A percentile compares a stretch with the other conserved stretches of the same genome.
Conservation (phyloP, 2,113 vertebrate genomes). For the Stegostoma tigrinum region DNA sequence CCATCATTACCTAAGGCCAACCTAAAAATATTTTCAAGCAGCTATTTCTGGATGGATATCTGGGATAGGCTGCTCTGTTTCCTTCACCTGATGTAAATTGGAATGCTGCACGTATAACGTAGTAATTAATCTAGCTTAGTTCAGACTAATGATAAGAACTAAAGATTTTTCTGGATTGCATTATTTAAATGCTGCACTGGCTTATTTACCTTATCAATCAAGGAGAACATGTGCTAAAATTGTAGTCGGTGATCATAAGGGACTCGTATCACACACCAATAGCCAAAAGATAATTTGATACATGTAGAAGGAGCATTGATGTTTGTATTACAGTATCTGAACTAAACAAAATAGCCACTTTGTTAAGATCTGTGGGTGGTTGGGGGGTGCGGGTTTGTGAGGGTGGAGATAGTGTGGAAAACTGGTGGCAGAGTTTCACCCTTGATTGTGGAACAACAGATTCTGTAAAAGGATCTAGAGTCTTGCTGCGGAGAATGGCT, state of each 20-base stretch:
- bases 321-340: background rate
- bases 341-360: background rate
- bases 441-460: conserved; percentile 5
- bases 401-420: background rate
- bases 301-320: background rate
- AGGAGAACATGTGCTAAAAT: background rate
- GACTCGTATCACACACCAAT: background rate
- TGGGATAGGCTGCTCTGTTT: background rate
- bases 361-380: background rate
- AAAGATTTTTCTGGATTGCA: background rate
- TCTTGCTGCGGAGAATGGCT: background rate
- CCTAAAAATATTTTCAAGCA: background rate
- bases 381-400: too few relatives aligned
- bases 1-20: background rate
- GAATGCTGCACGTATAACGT: background rate
- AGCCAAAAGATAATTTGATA: background rate
- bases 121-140: background rate
- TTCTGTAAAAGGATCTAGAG: background rate
- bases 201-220: background rate
- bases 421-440: background rate
- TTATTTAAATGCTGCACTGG: background rate
- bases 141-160: background rate
- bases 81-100: background rate
- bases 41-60: background rate
- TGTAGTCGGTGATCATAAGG: background rate